phyloP scores from a whole-genome alignment of 2,888 invertebrate species.

The Heliconius charithonia region DNA sequence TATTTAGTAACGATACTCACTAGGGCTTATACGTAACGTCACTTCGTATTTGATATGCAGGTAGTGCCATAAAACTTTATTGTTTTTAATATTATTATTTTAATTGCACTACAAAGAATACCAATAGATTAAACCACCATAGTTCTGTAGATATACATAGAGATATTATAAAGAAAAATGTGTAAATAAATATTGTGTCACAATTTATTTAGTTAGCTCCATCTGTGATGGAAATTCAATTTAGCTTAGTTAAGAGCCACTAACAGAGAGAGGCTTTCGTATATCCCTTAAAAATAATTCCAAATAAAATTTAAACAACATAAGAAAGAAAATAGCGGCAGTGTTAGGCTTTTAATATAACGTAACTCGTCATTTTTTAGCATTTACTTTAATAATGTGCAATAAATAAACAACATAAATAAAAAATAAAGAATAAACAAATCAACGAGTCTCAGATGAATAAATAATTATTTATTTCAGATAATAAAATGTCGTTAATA shows the following conservation, averaged over 20 bases:
- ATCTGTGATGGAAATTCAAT: slow-evolving; percentile 45
- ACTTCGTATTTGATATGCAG: neutral
- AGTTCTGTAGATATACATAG: slow-evolving; percentile 47
- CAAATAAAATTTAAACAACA: neutral
- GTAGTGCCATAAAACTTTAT: slow-evolving; percentile 15
- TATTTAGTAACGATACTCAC: slow-evolving; percentile 20
- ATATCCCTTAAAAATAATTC: neutral
- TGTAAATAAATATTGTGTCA: slow-evolving; percentile 50
- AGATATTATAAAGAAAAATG: slow-evolving; percentile 27
- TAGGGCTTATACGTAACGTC: neutral
- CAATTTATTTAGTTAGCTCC: slow-evolving; percentile 40
- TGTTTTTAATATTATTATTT: neutral
- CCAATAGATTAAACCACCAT: slow-evolving; percentile 44
- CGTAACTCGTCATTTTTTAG: neutral
- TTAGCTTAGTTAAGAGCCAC: slow-evolving; percentile 30
- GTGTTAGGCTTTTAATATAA: neutral
- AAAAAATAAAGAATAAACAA: neutral
- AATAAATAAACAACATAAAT: slow-evolving; percentile 14
- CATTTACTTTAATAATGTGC: slow-evolving; percentile 12
- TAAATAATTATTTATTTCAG: slow-evolving; percentile 45
- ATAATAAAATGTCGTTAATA: slow-evolving; percentile 29
- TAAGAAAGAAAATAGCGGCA: neutral
- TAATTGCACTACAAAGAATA: slow-evolving; percentile 38
- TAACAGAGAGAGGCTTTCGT: slow-evolving; percentile 40
- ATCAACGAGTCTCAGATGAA: slow-evolving; percentile 30